A percentile compares a stretch with the other conserved stretches of the same genome.
These are phyloP conservation scores for Phrynosoma blainvillii DNA, from an alignment of 2,113 vertebrate species.

Conservation along the genomic window DNA sequence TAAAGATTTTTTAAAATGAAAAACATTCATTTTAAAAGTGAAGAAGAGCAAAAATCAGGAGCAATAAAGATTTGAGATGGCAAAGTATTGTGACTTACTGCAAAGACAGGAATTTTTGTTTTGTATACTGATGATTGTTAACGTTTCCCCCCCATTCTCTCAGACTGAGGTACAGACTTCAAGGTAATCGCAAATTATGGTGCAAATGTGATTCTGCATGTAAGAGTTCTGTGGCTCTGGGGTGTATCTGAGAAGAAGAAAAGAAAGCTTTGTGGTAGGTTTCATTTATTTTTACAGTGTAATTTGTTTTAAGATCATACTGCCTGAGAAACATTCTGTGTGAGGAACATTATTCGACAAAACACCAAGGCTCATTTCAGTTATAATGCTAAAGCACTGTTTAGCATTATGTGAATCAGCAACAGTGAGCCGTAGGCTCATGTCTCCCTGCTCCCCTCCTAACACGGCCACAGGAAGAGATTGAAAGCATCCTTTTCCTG, in stretches of 20 bases:
- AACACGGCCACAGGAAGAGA: no score
- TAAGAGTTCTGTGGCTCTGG: not conserved
- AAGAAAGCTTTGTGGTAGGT: not conserved
- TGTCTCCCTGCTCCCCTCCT: not conserved
- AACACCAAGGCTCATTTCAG: not conserved
- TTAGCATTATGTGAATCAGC: not conserved
- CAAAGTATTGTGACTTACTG: not conserved
- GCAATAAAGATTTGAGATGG: not conserved
- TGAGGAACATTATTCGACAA: not conserved
- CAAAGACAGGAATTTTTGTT: not conserved
- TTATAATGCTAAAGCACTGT: not conserved
- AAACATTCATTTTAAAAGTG: not conserved
- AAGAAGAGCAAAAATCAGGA: not conserved
- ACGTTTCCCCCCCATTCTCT: not conserved
- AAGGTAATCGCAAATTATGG: constrained; percentile 2
- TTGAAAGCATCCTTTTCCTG: not conserved
- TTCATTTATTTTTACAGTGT: constrained; percentile 4
- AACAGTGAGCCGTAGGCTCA: not conserved
- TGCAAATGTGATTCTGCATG: not conserved
- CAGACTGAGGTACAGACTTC: not conserved
- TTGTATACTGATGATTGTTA: not conserved
- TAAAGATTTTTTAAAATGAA: no score
- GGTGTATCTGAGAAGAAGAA: not conserved
- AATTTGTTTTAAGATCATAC: not conserved
- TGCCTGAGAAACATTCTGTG: not conserved